Percentiles rank a stretch among this genome's conserved stretches.
phyloP scores from a whole-genome alignment of 1,140 invertebrate species.

The Drosophila eugracilis region DNA sequence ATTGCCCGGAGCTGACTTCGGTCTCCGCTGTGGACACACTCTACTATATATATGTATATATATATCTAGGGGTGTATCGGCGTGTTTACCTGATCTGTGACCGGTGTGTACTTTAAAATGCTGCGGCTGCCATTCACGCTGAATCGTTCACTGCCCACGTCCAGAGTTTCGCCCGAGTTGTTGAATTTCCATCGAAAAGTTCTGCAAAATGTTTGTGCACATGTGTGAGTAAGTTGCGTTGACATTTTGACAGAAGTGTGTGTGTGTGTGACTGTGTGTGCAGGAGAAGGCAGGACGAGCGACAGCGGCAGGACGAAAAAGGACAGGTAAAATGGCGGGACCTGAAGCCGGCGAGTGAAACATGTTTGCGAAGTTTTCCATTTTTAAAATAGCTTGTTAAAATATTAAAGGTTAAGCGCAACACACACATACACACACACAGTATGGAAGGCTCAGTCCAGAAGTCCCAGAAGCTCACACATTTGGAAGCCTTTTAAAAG shows the following conservation, averaged over 20 bases:
- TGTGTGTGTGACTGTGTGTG: conserved; percentile 36
- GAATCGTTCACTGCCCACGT: conserved; percentile 90
- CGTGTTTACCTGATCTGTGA: conserved; percentile 86
- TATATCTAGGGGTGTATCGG: conserved; percentile 10
- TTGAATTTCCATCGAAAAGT: conserved; percentile 96
- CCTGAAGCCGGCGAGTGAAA: conserved; percentile 29
- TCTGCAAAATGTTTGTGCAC: conserved; percentile 65
- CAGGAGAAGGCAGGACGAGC: conserved; percentile 44
- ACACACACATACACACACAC: conserved; percentile 18
- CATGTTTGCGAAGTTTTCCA: conserved; percentile 79
- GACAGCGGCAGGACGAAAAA: conserved; percentile 23
- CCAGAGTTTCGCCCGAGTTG: conserved; percentile 93
- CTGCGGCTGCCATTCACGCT: conserved; percentile 89
- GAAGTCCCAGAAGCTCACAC: conserved; percentile 11
- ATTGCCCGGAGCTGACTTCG: conserved; percentile 44
- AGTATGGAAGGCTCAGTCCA: conserved; percentile 4
- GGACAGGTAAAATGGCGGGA: conserved; percentile 10
- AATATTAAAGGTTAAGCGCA: conserved; percentile 78
- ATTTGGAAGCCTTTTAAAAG: conserved; percentile 63
- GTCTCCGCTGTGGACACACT: conserved; percentile 29
- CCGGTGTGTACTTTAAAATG: conserved; percentile 90
- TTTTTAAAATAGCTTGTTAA: conserved; percentile 82
- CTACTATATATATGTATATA: conserved; percentile 11
- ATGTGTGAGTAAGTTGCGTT: conserved; percentile 67
- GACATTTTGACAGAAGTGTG: conserved; percentile 74